Conservation (phyloP, 2,113 vertebrate species). For the Elanoides forficatus region DNA sequence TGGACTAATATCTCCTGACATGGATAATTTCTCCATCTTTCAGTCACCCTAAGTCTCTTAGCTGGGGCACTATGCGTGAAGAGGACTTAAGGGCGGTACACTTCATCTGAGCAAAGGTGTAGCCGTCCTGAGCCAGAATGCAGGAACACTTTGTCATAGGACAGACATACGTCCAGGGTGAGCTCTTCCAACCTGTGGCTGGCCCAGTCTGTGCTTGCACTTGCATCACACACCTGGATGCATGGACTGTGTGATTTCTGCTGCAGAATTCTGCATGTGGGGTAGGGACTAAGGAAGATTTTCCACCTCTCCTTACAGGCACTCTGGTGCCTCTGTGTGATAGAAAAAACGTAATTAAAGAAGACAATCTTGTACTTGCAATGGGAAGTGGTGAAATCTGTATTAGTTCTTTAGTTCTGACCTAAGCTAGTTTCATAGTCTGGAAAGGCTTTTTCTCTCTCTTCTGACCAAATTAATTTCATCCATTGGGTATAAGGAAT, state of each 20-base stretch:
- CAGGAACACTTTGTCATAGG: background rate
- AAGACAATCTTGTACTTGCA: background rate
- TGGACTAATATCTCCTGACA: background rate
- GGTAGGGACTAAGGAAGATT: background rate
- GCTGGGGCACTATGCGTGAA: background rate
- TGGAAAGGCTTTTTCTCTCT: background rate
- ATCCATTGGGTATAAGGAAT: background rate
- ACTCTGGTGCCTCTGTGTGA: background rate
- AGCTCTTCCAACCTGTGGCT: background rate
- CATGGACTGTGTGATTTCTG: background rate
- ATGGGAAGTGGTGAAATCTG: background rate
- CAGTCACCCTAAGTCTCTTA: background rate
- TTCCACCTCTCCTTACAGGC: background rate
- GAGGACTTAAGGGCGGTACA: background rate
- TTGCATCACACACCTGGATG: background rate
- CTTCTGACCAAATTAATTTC: slow-evolving; percentile 7
- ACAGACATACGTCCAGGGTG: rapidly evolving
- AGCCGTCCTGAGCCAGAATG: background rate
- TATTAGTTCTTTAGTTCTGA: background rate
- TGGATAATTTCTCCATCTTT: background rate
- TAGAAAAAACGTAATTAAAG: background rate
- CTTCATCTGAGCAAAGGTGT: background rate
- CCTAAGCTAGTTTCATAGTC: background rate
- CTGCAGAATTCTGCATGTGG: background rate
- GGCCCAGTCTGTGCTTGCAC: background rate